Conservation (phyloP, 2,888 invertebrate genomes). For the Caradrina kadenii region DNA sequence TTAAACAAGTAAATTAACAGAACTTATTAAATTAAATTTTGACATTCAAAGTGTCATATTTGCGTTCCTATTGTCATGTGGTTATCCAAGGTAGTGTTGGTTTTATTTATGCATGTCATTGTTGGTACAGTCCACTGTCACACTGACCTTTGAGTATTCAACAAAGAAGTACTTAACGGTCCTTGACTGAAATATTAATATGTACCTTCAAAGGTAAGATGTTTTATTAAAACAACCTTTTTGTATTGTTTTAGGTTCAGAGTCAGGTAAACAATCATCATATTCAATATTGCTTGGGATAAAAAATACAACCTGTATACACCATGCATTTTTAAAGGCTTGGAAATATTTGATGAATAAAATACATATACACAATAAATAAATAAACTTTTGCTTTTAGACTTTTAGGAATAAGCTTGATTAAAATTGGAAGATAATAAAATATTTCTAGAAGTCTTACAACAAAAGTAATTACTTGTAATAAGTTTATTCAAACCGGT, state of each 20-base stretch:
- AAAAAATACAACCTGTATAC: conserved; percentile 51
- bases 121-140: neutral
- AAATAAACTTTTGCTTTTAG: neutral
- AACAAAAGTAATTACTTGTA: neutral
- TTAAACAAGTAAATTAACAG: conserved; percentile 12
- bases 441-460: neutral
- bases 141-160: conserved; percentile 1
- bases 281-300: conserved; percentile 55
- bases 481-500: conserved; percentile 9
- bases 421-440: conserved; percentile 16
- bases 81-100: neutral
- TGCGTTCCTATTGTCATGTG: neutral
- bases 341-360: conserved; percentile 24
- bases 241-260: conserved; percentile 61
- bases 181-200: conserved; percentile 27
- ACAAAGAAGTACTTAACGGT: conserved; percentile 9
- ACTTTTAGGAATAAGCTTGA: conserved; percentile 12
- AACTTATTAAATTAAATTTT: conserved; percentile 2
- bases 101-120: conserved; percentile 1
- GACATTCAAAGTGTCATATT: neutral
- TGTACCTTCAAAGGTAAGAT: conserved; percentile 41
- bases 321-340: conserved; percentile 49
- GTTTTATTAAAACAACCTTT: conserved; percentile 52
- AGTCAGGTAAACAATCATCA: conserved; percentile 48
- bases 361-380: neutral